phyloP scores from a whole-genome alignment of 2,113 vertebrate species.

The Chinchilla lanigera region DNA sequence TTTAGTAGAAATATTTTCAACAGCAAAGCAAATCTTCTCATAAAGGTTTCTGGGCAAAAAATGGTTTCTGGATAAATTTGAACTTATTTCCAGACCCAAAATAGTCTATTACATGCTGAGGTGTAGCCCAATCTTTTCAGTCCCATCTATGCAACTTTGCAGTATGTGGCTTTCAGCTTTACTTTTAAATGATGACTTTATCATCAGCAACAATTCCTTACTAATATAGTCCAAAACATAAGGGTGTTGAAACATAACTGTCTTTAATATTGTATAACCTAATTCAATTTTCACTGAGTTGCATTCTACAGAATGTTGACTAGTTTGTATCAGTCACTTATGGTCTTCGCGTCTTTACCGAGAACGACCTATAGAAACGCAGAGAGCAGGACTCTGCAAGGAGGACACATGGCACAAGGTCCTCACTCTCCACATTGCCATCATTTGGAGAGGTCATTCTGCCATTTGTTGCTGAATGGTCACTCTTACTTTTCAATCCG shows the following conservation, averaged over 20 bases:
- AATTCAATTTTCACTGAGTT: not conserved
- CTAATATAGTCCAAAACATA: not conserved
- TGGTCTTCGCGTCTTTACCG: not conserved
- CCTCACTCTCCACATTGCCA: not conserved
- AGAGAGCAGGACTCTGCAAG: not conserved
- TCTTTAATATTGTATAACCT: not conserved
- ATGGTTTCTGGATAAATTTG: not conserved
- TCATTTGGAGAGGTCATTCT: not conserved
- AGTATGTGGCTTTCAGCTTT: not conserved
- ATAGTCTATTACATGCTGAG: not conserved
- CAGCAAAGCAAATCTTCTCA: not conserved
- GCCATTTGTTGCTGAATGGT: not conserved
- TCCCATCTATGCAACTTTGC: not conserved
- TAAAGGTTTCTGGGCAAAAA: not conserved
- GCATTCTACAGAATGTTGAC: not conserved
- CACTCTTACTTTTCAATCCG: not conserved
- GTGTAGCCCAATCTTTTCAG: not conserved
- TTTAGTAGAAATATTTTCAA: not conserved
- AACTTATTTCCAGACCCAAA: not conserved
- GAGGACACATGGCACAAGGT: fast-evolving
- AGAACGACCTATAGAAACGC: not conserved
- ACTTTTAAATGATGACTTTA: not conserved
- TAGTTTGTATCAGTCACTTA: not conserved
- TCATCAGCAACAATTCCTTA: not conserved
- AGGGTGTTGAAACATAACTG: not conserved